Evolutionary conservation across 1,140 invertebrate species (phyloP).

Genomic region (Brachionus asplanchnoidis): DNA sequence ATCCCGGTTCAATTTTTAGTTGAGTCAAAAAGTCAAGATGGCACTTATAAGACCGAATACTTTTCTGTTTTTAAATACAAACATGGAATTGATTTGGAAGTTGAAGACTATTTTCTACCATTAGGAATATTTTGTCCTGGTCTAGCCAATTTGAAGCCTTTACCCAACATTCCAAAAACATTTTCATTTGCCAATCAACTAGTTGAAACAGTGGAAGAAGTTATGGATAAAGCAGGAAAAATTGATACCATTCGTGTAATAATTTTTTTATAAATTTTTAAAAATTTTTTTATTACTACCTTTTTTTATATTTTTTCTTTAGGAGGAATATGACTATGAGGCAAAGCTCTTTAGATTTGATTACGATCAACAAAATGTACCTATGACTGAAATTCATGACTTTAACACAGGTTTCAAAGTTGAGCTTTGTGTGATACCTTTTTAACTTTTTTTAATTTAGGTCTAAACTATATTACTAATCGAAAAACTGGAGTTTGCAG

Average conservation of each 20-base stretch:
- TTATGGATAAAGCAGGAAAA: neutral
- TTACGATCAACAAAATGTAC: neutral
- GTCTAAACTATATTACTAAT: constrained; percentile 31
- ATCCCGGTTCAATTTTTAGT: neutral
- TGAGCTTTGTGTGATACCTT: neutral
- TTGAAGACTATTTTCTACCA: constrained; percentile 29
- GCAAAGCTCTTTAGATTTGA: constrained; percentile 19
- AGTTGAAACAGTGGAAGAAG: neutral
- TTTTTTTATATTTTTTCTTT: neutral
- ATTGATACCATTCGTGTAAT: neutral
- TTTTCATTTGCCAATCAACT: constrained; percentile 24
- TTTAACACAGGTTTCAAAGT: neutral
- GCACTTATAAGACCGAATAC: neutral
- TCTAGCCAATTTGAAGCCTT: neutral
- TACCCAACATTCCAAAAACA: neutral
- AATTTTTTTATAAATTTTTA: too few species aligned
- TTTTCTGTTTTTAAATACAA: neutral
- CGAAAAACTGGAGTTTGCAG: neutral
- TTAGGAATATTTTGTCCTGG: constrained; percentile 17
- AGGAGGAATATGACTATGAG: constrained; percentile 30
- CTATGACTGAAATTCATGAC: constrained; percentile 24
- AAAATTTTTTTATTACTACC: too few species aligned
- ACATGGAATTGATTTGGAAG: neutral
- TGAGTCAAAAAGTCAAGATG: neutral
- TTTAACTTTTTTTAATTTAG: neutral